These are phyloP conservation scores for Pampusana beccarii DNA, from an alignment of 2,113 vertebrate genomes.

Conservation along the genomic window DNA sequence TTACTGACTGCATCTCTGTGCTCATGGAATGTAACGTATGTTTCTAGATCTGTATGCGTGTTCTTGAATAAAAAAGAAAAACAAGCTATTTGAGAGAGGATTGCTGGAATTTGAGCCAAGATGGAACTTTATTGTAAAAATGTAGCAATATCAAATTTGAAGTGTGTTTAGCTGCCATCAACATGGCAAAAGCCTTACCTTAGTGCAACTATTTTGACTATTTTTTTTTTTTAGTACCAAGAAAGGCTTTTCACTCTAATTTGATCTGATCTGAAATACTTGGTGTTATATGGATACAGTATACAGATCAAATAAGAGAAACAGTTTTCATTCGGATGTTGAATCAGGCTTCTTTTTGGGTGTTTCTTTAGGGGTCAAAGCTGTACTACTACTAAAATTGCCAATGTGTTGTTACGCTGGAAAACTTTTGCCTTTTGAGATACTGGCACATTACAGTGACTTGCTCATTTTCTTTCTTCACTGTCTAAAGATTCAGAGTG, in stretches of 20 bases:
- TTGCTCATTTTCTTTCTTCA: constrained; percentile 55
- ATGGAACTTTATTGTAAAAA: neutral
- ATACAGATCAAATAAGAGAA: neutral
- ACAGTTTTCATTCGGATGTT: neutral
- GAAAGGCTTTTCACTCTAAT: neutral
- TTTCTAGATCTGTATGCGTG: neutral
- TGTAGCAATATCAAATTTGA: neutral
- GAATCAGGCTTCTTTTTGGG: neutral
- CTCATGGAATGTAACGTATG: neutral
- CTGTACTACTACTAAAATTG: neutral
- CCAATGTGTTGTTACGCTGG: neutral
- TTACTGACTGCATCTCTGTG: neutral
- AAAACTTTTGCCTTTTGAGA: neutral
- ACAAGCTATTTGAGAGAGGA: neutral
- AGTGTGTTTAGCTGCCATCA: neutral
- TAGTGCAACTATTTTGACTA: neutral
- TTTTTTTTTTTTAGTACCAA: neutral
- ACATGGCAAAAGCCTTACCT: neutral
- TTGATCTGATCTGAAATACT: neutral
- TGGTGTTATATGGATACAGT: accelerated
- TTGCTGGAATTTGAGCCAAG: neutral
- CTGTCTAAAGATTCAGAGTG: constrained; percentile 63
- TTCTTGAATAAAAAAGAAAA: neutral
- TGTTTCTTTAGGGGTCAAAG: neutral
- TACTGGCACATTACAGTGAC: neutral